Conservation (phyloP, 2,113 vertebrate genomes). For the Eudorcas thomsonii region DNA sequence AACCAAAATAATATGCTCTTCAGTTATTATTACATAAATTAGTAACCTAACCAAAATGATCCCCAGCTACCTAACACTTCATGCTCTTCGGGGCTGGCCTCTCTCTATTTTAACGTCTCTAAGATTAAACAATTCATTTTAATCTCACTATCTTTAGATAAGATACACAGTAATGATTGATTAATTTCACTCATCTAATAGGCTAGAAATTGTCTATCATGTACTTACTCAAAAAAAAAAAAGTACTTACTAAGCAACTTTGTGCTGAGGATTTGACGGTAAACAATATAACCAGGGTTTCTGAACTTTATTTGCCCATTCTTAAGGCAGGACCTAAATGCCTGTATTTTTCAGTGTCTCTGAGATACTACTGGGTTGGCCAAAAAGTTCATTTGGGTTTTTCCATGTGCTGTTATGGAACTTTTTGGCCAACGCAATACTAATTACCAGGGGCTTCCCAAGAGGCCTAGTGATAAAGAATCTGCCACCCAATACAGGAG, state of each 20-base stretch:
- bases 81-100: background rate
- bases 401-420: background rate
- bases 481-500: background rate
- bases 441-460: background rate
- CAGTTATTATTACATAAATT: background rate
- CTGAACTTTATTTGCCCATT: background rate
- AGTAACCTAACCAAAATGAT: background rate
- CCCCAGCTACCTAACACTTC: background rate
- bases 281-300: background rate
- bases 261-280: background rate
- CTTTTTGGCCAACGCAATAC: background rate
- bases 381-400: background rate
- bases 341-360: background rate
- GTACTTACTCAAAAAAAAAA: conserved; percentile 18
- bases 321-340: background rate
- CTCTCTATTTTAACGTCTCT: background rate
- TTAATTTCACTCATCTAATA: background rate
- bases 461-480: background rate
- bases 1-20: conserved; percentile 4
- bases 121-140: background rate
- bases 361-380: background rate
- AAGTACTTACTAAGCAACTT: background rate
- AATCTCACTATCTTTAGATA: background rate
- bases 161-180: background rate
- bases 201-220: background rate